Evolutionary conservation across 2,113 vertebrate species (phyloP).

Genomic region (Elephas maximus): DNA sequence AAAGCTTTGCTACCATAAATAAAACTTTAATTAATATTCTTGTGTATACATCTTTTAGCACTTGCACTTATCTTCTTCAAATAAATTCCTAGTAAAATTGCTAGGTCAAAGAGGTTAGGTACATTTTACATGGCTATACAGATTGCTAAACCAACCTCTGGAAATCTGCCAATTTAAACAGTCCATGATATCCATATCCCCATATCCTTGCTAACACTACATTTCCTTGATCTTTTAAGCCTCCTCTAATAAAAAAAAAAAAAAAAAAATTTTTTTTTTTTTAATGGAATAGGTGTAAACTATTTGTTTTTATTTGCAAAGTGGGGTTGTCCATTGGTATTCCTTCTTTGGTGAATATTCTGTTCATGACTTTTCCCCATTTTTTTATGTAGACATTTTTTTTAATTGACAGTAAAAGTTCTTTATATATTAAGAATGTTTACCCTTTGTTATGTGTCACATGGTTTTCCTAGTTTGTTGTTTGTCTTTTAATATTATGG

Average conservation of each 20-base stretch:
- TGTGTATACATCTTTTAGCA: conserved; percentile 17
- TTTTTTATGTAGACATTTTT: conserved; percentile 35
- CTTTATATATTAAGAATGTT: neutral
- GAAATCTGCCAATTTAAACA: conserved; percentile 17
- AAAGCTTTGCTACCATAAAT: neutral
- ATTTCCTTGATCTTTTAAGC: conserved; percentile 26
- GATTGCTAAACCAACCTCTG: conserved; percentile 31
- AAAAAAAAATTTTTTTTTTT: too few relatives aligned
- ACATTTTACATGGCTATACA: conserved; percentile 37
- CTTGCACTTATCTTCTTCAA: conserved; percentile 40
- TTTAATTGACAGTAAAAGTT: neutral
- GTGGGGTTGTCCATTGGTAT: neutral
- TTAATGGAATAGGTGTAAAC: conserved; percentile 41
- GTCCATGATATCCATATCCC: neutral
- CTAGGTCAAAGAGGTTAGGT: neutral
- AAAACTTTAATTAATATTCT: conserved; percentile 40
- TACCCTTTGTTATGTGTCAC: neutral
- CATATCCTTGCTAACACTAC: neutral
- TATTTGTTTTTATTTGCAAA: conserved; percentile 49
- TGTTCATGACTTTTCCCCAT: conserved; percentile 1
- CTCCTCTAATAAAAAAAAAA: too few relatives aligned
- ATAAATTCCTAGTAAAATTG: conserved; percentile 46
- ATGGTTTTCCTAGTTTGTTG: neutral
- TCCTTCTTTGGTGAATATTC: conserved; percentile 43
- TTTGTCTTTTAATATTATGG: neutral